Percentiles rank a stretch among this genome's conserved stretches.
These are phyloP conservation scores for Microcebus ravelobensis DNA, from an alignment of 2,113 vertebrate genomes.

Conservation along the genomic window DNA sequence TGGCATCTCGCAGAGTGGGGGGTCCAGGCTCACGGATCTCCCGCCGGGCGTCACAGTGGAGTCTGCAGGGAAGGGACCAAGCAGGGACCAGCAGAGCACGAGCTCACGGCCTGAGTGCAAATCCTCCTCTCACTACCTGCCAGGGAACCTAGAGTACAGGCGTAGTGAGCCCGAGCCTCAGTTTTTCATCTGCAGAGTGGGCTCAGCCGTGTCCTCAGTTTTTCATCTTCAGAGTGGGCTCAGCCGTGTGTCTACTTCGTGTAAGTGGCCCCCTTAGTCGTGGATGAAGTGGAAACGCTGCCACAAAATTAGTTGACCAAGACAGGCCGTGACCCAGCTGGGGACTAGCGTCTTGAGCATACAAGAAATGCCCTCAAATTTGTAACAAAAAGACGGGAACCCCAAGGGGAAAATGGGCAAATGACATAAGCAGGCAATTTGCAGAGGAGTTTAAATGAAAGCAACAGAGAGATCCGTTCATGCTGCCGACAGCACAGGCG, in stretches of 20 bases:
- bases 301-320: not conserved
- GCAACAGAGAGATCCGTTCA: not conserved
- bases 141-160: not conserved
- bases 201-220: accelerated
- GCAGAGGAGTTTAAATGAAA: not conserved
- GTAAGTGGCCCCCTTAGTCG: not conserved
- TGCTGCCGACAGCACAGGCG: not conserved
- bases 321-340: accelerated
- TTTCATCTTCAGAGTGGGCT: not conserved
- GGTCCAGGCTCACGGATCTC: not conserved
- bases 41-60: not conserved
- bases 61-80: not conserved
- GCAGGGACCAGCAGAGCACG: accelerated
- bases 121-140: not conserved
- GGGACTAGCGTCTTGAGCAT: not conserved
- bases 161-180: accelerated
- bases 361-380: not conserved
- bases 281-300: not conserved
- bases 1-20: not conserved
- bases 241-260: accelerated
- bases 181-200: not conserved
- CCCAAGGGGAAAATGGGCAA: not conserved
- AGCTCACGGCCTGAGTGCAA: accelerated
- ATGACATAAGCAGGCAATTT: not conserved
- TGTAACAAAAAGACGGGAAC: not conserved